Evolutionary conservation across 1,140 invertebrate genomes (phyloP), one percentile per base, ranked within the genome.

Genomic region (Drosophila punjabiensis): DNA sequence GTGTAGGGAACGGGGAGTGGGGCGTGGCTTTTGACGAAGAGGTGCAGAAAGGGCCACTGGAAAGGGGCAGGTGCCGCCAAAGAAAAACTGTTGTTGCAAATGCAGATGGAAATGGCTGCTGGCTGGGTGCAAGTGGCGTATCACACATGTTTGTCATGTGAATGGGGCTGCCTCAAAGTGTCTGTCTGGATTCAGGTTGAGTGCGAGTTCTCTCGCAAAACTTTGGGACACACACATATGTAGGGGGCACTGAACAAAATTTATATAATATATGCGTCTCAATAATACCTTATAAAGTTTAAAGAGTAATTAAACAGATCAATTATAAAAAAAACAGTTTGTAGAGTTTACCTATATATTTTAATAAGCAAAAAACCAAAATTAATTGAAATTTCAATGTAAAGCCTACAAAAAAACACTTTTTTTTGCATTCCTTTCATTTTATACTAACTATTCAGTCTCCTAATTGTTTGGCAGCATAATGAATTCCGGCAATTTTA

Each of bases 121-220:
- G 69, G 45, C 68, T 74, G 80, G 82, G 82, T 63, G 79, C 85
- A 89, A 88, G 85, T 85, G 78, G 77, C 85, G 85, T 81, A 89
- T 88, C 85, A 76, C 85, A 89, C 85, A 89, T 89, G 82, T 89
- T 89, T 89, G 86, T 67, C 86, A 85, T 73, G 65, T 69, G 84
- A 73, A 71, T 52, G 70, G 43, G 45, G 52, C 55, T 74, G 60
- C 73, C 73, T 64, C 62, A 52, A 76, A 76, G 70, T 76, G 71
- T 76, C 71, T 76, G 73, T 76, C 73, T 65, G 55, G 68, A 74
- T 74, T 74, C 69, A 61, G 68, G 70, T 74, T 74, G 70, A 74
- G 70, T 74, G 68, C 55, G 35, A 73, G 68, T 61, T 74, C 47
- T 61, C 69, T 45, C 55, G 14, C 37, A 62, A 11, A 74, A 62